Base-by-base conservation (phyloP, 2,888 invertebrate genomes). In the Eumacrocentrus americanus region DNA sequence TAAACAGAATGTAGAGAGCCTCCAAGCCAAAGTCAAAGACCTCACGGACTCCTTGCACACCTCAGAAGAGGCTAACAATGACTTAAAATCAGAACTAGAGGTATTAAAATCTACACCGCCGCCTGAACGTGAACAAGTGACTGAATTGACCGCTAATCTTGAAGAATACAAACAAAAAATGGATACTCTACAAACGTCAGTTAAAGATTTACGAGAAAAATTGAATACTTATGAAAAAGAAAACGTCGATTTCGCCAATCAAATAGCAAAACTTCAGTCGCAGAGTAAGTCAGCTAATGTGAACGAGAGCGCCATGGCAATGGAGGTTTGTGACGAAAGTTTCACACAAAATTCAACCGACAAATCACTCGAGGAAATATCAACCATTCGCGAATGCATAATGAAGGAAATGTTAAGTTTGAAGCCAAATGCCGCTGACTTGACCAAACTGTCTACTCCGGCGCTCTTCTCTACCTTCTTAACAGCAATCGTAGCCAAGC, bases 161-260 rank as follows among this genome's bases (percentile, higher is more conserved):
- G 34, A 47, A 16, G 11, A 56, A 14, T 56, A 47, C 2, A 56
- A 47, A 25, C 11, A 46, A 25, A 56, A 23, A 11, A 20, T 37
- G 1, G 25, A 56, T 18, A 37, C 3, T 1, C 16, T 56, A 6
- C 46, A 56, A 14, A 35, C 14, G n/a, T 37, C 47, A 5, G 50
- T 51, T 1, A 20, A 58, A 44, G 40, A 50, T 14, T 44, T 58
- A 16, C 37, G n/a, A 1, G 40, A 50, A 4, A 29, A 82, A 79
- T 65, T 53, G 44, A 74, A 80, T 60, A 65, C 76, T 9, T 81
- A 79, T 70, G 79, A 82, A 70, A 77, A 76, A 35, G 82, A 83
- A 34, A 70, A 65, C 6, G 37, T 54, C 1, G 55, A 67, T 3
- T 61, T 71, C 4, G 65, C 62, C 16, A 64, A 67, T 11, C 62